Base-by-base conservation (phyloP, 2,888 invertebrate genomes). In the Ferdinandea cuprea region DNA sequence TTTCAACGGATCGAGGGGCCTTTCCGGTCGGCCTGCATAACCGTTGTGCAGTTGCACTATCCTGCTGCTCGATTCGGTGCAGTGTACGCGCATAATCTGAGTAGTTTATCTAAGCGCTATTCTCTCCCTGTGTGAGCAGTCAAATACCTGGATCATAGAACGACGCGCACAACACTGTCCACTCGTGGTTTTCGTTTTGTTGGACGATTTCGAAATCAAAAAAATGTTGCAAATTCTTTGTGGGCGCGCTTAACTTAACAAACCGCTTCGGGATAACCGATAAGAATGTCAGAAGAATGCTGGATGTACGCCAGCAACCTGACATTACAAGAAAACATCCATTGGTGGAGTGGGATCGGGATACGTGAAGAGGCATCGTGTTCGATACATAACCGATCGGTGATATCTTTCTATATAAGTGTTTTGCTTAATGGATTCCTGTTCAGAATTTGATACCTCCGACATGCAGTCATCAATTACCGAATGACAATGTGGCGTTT, bases 381-480 rank as follows among this genome's bases (percentile, higher is more conserved):
- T 81, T 81, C 81, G 52, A 83, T 77, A 71, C 72, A 35, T 63
- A 66, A 48, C 77, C 65, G 77, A 83, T 83, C 72, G 56, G 68
- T 71, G 86, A 86, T 86, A 86, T 86, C 86, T 86, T 85, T 81
- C 83, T 85, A 85, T 86, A 85, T 85, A 72, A 80, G 87, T 87
- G 87, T 87, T 85, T 85, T 86, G 63, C 85, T 86, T 87, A 86
- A 87, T 87, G 87, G 86, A 87, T 86, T 86, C 65, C 84, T 85
- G 86, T 85, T 86, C 86, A 74, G 72, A 85, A 86, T 85, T 71
- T 87, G 86, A 87, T 86, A 86, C 72, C 68, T 84, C 35, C 81
- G 86, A 86, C 86, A 74, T 65, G 28, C 42, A 79, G 78, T 74
- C 86, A 87, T 87, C 84, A 87, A 86, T 87, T 85, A 85, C 35